Base-by-base conservation (phyloP, 2,888 invertebrate genomes). In the Peribatodes rhomboidaria region DNA sequence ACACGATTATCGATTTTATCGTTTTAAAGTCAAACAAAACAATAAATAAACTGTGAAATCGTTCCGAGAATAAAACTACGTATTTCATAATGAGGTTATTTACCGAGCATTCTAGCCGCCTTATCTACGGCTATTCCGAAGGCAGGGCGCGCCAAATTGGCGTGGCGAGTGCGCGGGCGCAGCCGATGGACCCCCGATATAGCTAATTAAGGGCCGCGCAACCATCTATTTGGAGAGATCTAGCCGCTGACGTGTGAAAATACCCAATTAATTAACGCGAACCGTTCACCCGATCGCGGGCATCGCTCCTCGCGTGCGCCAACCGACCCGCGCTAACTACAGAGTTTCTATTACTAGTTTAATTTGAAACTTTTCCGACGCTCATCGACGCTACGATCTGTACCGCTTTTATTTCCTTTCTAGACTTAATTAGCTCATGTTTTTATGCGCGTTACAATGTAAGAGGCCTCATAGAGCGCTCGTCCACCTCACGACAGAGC, bases 221-320 rank as follows among this genome's bases (percentile, higher is more conserved):
- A 87, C 89, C 92, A 93, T 93, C 93, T 92, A 92, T 91, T 93
- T 89, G 91, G 90, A 86, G 82, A 89, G 93, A 93, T 93, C 90
- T 90, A 86, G 85, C 86, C 85, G 85, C 81, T 92, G 93, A 93
- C 93, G 93, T 93, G 93, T 93, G 93, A 93, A 93, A 93, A 93
- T 91, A 92, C 86, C 93, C 93, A 93, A 93, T 93, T 93, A 93
- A 93, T 93, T 93, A 93, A 88, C 89, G 89, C 87, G 87, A 84
- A 88, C 88, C 88, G 82, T 79, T 82, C 79, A 73, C 82, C 76
- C 78, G 80, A 86, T 85, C 83, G 77, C 78, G 77, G 87, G 77
- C 87, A 86, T 85, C 86, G 86, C 82, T 79, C 84, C 85, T 89
- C 87, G 91, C 90, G 89, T 89, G 91, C 84, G 82, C 67, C 75